These are phyloP conservation scores for Peromyscus eremicus DNA, from an alignment of 2,797 vertebrate genomes.

Conservation along the genomic window DNA sequence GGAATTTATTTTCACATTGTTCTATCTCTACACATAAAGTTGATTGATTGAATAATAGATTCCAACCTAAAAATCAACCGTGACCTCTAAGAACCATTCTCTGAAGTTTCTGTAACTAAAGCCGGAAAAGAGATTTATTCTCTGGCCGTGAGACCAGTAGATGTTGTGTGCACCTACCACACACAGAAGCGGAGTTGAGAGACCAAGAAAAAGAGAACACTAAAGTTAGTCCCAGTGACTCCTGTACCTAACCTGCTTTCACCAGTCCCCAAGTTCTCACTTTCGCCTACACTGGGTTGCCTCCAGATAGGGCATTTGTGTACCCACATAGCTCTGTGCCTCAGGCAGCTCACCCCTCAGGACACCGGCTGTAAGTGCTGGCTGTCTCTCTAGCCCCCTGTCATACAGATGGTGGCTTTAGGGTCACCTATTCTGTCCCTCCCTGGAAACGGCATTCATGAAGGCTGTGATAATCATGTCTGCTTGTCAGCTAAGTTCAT, in stretches of 20 bases:
- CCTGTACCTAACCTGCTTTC: background rate
- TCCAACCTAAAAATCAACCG: background rate
- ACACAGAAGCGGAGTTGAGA: background rate
- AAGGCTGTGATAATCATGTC: background rate
- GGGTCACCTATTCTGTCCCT: background rate
- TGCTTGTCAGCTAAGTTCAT: background rate
- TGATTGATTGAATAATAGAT: background rate
- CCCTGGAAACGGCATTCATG: background rate
- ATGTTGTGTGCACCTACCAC: background rate
- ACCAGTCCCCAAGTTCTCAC: background rate
- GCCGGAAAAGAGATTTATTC: background rate
- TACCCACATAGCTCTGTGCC: background rate
- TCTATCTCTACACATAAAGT: background rate
- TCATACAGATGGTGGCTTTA: background rate
- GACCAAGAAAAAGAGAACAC: background rate
- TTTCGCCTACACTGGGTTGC: background rate
- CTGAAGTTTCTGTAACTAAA: slow-evolving; percentile 22
- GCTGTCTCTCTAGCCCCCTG: background rate
- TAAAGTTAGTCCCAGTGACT: background rate
- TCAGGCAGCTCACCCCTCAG: background rate
- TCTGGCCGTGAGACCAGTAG: background rate
- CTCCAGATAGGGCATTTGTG: background rate
- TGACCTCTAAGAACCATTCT: background rate
- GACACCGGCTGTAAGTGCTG: background rate
- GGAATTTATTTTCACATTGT: background rate